Evolutionary conservation across 2,888 invertebrate species (phyloP).

Genomic region (Macrosiphum euphorbiae): DNA sequence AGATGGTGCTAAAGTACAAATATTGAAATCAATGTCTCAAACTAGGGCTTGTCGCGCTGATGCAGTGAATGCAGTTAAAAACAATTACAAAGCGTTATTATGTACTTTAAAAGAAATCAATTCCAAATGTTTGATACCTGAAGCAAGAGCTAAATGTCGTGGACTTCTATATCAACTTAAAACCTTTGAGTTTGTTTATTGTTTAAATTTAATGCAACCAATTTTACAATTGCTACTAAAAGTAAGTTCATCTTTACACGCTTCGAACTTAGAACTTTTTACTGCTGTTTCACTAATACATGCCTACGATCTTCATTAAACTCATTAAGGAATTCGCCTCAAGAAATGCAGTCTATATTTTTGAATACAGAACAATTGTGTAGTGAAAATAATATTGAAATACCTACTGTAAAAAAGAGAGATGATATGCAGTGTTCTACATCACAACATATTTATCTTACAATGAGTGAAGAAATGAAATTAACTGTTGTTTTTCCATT

Average conservation of each 20-base stretch:
- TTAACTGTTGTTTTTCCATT: too few species aligned
- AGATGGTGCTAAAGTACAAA: slow-evolving; percentile 70
- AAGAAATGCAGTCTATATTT: slow-evolving; percentile 27
- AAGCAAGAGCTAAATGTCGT: slow-evolving; percentile 28
- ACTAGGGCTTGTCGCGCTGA: slow-evolving; percentile 36
- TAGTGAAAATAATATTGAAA: too few species aligned
- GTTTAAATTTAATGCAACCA: slow-evolving; percentile 39
- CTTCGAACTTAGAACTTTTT: slow-evolving; percentile 24
- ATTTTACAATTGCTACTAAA: slow-evolving; percentile 27
- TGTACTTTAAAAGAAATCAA: slow-evolving; percentile 22
- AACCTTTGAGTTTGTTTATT: slow-evolving; percentile 21
- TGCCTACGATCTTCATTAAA: slow-evolving; percentile 31
- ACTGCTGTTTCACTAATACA: slow-evolving; percentile 30
- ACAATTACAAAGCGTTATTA: background rate
- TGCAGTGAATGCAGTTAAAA: slow-evolving; percentile 42
- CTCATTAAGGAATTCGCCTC: slow-evolving; percentile 19
- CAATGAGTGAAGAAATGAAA: too few species aligned
- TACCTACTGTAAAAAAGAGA: too few species aligned
- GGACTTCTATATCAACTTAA: slow-evolving; percentile 19
- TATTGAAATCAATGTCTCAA: slow-evolving; percentile 23
- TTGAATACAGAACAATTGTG: slow-evolving; percentile 25
- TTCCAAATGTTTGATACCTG: slow-evolving; percentile 17
- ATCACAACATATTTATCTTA: too few species aligned
- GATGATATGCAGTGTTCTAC: too few species aligned
- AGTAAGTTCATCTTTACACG: slow-evolving; percentile 35